Evolutionary conservation across 2,797 vertebrate genomes (phyloP).

Genomic region (Threskiornis aethiopicus): DNA sequence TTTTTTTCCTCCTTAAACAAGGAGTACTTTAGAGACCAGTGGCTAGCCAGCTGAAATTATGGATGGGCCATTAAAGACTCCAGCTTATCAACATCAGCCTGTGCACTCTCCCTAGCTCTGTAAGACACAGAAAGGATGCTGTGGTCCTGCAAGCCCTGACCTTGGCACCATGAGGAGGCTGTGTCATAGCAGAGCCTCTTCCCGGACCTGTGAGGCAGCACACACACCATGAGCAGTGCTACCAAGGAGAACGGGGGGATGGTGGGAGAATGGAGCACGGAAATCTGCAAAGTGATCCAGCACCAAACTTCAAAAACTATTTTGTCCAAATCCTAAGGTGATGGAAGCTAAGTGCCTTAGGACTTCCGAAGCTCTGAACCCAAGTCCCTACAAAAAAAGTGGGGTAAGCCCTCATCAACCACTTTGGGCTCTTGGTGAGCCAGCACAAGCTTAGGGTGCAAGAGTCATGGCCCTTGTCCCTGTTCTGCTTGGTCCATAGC

Average conservation of each 20-base stretch:
- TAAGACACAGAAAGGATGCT: background rate
- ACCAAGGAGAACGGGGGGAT: fast-evolving
- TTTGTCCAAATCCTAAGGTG: background rate
- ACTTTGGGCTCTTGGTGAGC: background rate
- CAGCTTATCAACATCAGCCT: background rate
- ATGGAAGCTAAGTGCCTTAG: background rate
- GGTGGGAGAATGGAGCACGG: background rate
- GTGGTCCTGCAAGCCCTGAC: background rate
- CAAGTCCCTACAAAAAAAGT: background rate
- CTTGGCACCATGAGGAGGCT: background rate
- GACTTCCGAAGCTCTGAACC: background rate
- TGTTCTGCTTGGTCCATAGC: background rate
- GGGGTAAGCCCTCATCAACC: background rate
- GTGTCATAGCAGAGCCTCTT: background rate
- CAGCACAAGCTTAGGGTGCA: background rate
- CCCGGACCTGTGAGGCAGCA: background rate
- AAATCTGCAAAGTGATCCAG: background rate
- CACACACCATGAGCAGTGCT: background rate
- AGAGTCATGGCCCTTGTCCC: background rate
- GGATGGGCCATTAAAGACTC: background rate
- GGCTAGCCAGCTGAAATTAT: background rate
- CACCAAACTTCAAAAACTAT: background rate
- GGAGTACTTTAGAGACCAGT: background rate
- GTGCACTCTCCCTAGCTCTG: background rate
- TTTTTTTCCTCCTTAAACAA: background rate